phyloP scores from a whole-genome alignment of 1,140 invertebrate genomes.

The Melipona quadrifasciata region DNA sequence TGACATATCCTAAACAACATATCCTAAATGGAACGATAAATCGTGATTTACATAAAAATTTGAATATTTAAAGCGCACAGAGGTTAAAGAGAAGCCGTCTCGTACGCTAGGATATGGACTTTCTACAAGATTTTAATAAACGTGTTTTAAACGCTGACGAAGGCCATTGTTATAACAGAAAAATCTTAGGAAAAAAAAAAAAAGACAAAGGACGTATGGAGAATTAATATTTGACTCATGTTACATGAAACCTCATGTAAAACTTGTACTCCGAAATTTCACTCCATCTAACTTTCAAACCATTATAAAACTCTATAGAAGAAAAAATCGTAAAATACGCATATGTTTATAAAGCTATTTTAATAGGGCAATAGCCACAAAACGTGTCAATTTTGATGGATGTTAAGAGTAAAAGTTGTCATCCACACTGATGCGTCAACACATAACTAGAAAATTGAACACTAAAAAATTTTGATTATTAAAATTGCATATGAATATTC shows the following conservation, averaged over 20 bases:
- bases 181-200: background rate
- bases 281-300: conserved; percentile 27
- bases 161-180: conserved; percentile 13
- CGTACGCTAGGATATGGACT: conserved; percentile 22
- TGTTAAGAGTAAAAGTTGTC: conserved; percentile 34
- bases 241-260: conserved; percentile 24
- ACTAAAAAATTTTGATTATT: conserved; percentile 35
- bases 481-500: conserved; percentile 51
- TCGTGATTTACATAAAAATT: conserved; percentile 25
- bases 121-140: conserved; percentile 45
- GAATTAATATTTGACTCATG: conserved; percentile 17
- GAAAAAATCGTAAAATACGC: conserved; percentile 11
- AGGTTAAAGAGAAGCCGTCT: conserved; percentile 12
- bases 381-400: conserved; percentile 65
- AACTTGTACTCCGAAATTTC: conserved; percentile 27
- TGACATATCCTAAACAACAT: conserved; percentile 62
- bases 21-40: conserved; percentile 28
- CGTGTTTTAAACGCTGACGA: conserved; percentile 23
- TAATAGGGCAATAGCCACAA: conserved; percentile 51
- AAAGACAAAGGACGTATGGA: conserved; percentile 9
- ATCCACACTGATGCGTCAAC: conserved; percentile 44
- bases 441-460: conserved; percentile 24
- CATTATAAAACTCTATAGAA: conserved; percentile 25
- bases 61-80: conserved; percentile 60
- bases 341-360: conserved; percentile 52